Percentiles rank a stretch among this genome's conserved stretches.
Evolutionary conservation across 2,113 vertebrate genomes (phyloP).

Genomic region (Azemiops feae): DNA sequence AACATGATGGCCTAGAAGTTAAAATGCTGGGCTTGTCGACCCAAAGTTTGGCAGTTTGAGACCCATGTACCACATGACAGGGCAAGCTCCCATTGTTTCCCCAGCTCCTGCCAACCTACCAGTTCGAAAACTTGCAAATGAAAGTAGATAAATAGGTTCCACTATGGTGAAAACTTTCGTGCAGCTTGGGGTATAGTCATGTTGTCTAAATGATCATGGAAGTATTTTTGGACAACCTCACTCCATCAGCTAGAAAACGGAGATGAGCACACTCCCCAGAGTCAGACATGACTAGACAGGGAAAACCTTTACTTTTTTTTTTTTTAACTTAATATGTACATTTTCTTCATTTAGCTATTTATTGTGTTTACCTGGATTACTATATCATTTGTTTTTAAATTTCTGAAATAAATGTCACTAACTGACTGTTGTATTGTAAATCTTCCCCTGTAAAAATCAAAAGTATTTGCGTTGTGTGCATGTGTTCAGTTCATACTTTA

Average conservation of each 20-base stretch:
- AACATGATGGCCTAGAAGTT: not conserved
- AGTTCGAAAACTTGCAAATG: not conserved
- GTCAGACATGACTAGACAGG: not conserved
- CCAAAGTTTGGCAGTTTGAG: not conserved
- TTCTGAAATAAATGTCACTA: not conserved
- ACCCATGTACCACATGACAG: not conserved
- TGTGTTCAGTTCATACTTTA: not conserved
- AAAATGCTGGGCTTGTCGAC: not conserved
- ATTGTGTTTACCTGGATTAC: not conserved
- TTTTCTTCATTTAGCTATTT: not conserved
- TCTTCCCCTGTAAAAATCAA: not conserved
- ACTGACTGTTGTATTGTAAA: not conserved
- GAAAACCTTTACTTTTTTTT: not conserved
- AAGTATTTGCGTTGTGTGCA: not conserved
- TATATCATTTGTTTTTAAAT: not conserved
- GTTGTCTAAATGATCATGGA: not conserved
- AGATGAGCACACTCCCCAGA: not conserved
- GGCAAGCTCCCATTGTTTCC: not conserved
- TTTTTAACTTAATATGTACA: not conserved
- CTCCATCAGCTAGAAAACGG: not conserved
- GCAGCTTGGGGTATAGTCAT: not conserved
- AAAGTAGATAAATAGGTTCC: not conserved
- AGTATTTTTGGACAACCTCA: not conserved
- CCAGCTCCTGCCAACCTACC: no score
- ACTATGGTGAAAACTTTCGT: not conserved